A percentile compares a stretch with the other conserved stretches of the same genome.
These are phyloP conservation scores for Metopolophium dirhodum DNA, from an alignment of 1,140 invertebrate species.

Conservation along the genomic window DNA sequence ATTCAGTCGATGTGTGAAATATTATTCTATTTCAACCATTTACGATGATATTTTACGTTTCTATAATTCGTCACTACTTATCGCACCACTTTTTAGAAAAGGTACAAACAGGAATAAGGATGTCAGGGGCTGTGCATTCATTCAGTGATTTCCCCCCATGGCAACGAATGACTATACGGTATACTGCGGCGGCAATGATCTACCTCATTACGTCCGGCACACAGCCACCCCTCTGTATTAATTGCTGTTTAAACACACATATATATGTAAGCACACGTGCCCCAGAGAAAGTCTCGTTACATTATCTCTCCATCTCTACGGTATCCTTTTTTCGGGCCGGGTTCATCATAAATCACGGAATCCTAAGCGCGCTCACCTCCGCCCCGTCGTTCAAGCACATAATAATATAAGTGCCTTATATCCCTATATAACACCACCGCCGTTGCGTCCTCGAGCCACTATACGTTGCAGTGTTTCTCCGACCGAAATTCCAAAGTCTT, in stretches of 20 bases:
- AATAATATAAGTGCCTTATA: constrained; percentile 11
- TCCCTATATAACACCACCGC: background rate
- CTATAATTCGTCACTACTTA: background rate
- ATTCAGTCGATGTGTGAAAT: background rate
- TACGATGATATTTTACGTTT: background rate
- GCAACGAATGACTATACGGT: background rate
- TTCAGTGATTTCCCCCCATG: background rate
- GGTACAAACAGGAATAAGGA: background rate
- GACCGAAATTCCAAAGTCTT: background rate
- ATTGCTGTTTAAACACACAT: constrained; percentile 21
- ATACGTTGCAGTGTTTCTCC: background rate
- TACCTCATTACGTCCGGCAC: constrained; percentile 12
- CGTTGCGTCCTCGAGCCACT: background rate
- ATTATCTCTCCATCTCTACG: constrained; percentile 24
- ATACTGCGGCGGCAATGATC: background rate
- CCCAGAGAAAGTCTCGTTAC: background rate
- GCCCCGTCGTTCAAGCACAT: background rate
- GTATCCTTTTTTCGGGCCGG: background rate
- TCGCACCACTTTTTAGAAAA: background rate
- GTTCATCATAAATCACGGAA: constrained; percentile 43
- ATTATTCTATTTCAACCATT: background rate
- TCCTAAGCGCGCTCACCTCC: background rate
- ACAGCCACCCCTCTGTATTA: background rate
- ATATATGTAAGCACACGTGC: no score
- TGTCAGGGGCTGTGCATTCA: background rate